Evolutionary conservation across 2,797 vertebrate species (phyloP).

Genomic region (Botia kubotai): DNA sequence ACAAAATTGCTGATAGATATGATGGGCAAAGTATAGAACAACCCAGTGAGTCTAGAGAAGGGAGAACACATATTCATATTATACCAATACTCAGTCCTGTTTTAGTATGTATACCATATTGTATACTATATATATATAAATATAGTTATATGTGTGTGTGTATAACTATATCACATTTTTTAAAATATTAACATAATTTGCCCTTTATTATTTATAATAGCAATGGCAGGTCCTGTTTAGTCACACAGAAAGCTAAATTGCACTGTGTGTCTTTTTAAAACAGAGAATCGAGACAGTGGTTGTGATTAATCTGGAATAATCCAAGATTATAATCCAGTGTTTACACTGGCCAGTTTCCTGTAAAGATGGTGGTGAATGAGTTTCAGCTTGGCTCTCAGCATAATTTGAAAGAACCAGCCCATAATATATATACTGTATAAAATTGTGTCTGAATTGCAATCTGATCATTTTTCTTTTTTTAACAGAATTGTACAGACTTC

Average conservation of each 20-base stretch:
- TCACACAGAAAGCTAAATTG: not conserved
- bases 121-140: no score
- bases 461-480: not conserved
- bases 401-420: not conserved
- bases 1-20: constrained; percentile 27
- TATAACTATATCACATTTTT: no score
- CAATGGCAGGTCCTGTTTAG: no score
- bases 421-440: no score
- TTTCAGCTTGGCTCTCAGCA: not conserved
- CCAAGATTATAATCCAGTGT: not conserved
- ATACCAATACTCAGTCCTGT: not conserved
- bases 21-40: not conserved
- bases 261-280: constrained; percentile 4
- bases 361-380: not conserved
- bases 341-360: constrained; percentile 30
- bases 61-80: not conserved
- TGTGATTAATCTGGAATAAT: constrained; percentile 9
- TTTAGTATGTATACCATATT: not conserved
- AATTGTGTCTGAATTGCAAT: not conserved
- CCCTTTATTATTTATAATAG: no score
- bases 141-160: no score
- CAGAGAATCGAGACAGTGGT: constrained; percentile 4
- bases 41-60: not conserved
- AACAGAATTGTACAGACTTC: not conserved
- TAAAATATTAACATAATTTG: not conserved